These are phyloP conservation scores for Lithophane socia DNA, from an alignment of 2,888 invertebrate genomes.

Conservation along the genomic window DNA sequence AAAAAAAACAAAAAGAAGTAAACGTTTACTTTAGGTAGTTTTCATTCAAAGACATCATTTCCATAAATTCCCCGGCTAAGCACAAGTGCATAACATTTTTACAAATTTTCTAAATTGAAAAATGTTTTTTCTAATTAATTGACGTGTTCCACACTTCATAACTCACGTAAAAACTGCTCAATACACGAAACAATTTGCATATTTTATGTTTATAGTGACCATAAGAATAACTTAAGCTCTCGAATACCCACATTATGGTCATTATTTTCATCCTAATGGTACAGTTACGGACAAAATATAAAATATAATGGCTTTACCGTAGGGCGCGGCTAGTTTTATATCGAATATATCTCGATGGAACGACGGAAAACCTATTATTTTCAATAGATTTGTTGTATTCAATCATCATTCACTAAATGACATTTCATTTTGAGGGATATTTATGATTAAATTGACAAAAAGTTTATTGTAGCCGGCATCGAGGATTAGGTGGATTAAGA, in stretches of 20 bases:
- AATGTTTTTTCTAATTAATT: constrained; percentile 41
- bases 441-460: constrained; percentile 47
- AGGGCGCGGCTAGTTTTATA: constrained; percentile 56
- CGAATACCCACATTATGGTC: constrained; percentile 65
- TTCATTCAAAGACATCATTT: constrained; percentile 1
- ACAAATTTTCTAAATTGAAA: constrained; percentile 21
- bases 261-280: constrained; percentile 65
- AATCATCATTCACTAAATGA: constrained; percentile 54
- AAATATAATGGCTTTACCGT: constrained; percentile 48
- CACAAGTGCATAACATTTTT: not conserved
- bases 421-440: constrained; percentile 33
- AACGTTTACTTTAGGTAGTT: not conserved
- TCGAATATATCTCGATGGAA: constrained; percentile 41
- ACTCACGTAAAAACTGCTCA: constrained; percentile 44
- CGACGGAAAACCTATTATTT: constrained; percentile 36
- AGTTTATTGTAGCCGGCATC: constrained; percentile 27
- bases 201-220: constrained; percentile 67
- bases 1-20: not conserved
- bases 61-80: not conserved
- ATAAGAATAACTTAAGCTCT: constrained; percentile 68
- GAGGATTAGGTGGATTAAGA: constrained; percentile 46
- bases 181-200: constrained; percentile 68
- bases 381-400: constrained; percentile 52
- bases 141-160: constrained; percentile 51
- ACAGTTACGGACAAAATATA: constrained; percentile 58